Evolutionary conservation across 1,140 invertebrate species (phyloP), one percentile per base, ranked within the genome.

Genomic region (Pogonognathellus flavescens): DNA sequence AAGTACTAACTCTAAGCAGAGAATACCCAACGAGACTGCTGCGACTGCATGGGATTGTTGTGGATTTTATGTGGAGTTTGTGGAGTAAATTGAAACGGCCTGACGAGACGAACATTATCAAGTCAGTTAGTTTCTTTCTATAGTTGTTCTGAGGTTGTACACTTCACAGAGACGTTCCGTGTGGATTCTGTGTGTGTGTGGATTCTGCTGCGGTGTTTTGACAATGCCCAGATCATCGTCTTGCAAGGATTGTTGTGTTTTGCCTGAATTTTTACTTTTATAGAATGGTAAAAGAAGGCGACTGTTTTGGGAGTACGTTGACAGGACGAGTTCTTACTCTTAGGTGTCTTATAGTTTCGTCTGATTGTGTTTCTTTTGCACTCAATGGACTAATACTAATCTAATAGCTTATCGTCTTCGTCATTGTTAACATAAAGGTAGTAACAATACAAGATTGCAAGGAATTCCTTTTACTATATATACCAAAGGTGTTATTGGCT

Each of bases 91-190:
- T 55, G 53, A 55, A 66, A 20, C 25, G 62, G 13, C 62, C 55
- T 59, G 59, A 60, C 59, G 22, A 20, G n/a, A 60, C n/a, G 59
- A 55, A 16, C 9, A 55, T 14, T 3, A 16, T 11, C 16, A 55
- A 16, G 53, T 55, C 25, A 25, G 22, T 20, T 66, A 66, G 62
- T 66, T 66, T 25, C 20, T 66, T 66, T 66, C 62, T 66, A 66
- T 25, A 66, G 62, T 66, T 20, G 62, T 66, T 66, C 62, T 66
- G 62, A 66, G 62, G 20, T 66, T 66, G 62, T 25, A 66, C 62
- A 66, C 25, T 66, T 13, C 11, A 25, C 10, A 66, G 25, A 66
- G 62, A 66, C 62, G 62, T 66, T 66, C 59, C n/a, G n/a, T 22
- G 20, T 62, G 20, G 18, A 18, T 62, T n/a, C n/a, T n/a, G n/a